Percentiles rank a stretch among this genome's conserved stretches.
Evolutionary conservation across 1,140 invertebrate species (phyloP).

Genomic region (Thaumetopoea pityocampa): DNA sequence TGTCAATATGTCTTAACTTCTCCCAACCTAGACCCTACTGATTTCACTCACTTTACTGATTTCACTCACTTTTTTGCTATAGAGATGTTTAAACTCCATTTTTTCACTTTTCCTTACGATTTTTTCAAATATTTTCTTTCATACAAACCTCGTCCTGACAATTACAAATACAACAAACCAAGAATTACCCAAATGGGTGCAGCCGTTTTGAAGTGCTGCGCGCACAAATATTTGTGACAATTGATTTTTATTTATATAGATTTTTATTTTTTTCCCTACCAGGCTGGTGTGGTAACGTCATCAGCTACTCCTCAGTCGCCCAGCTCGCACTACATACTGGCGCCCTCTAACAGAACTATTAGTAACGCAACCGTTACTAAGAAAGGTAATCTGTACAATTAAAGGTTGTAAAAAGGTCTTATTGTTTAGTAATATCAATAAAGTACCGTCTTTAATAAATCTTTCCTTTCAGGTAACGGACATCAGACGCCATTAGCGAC

Average conservation of each 20-base stretch:
- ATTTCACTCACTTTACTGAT: no score
- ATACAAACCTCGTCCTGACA: no score
- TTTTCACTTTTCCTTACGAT: no score
- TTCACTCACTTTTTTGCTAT: no score
- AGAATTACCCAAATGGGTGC: no score
- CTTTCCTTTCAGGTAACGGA: slow-evolving; percentile 48
- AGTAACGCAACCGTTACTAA: slow-evolving; percentile 59
- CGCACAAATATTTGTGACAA: no score
- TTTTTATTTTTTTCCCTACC: background rate
- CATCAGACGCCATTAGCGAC: slow-evolving; percentile 55
- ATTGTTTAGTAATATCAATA: background rate
- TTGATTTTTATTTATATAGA: background rate
- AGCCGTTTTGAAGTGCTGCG: no score
- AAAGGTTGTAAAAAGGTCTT: background rate
- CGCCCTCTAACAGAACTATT: slow-evolving; percentile 53
- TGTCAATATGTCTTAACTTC: no score
- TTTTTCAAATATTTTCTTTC: no score
- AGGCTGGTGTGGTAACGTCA: slow-evolving; percentile 50
- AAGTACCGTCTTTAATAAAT: slow-evolving; percentile 1
- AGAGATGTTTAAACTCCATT: no score
- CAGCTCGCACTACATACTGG: slow-evolving; percentile 61
- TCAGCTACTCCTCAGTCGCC: slow-evolving; percentile 59
- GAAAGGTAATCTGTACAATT: slow-evolving; percentile 45
- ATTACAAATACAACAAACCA: no score
- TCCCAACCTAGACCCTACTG: no score